These are phyloP conservation scores for Gymnoscelis rufifasciata DNA, from an alignment of 2,888 invertebrate species.

Conservation along the genomic window DNA sequence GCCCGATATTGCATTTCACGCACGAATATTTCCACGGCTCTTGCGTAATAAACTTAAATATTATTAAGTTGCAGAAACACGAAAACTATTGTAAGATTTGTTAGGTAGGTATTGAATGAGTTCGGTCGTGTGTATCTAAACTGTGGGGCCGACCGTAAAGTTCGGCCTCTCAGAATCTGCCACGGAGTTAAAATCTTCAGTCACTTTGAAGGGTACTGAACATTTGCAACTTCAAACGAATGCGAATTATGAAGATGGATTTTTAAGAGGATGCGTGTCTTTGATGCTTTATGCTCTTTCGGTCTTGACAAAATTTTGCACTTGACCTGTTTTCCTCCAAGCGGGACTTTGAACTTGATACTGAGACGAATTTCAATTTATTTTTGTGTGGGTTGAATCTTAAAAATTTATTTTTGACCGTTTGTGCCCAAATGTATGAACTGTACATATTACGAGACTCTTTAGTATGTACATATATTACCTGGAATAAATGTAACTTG, in stretches of 20 bases:
- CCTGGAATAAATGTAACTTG: no score
- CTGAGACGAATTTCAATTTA: background rate
- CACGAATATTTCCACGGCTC: conserved; percentile 15
- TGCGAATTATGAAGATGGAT: background rate
- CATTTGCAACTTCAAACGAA: conserved; percentile 6
- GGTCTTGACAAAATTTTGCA: background rate
- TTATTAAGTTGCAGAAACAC: conserved; percentile 31
- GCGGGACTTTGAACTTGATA: background rate
- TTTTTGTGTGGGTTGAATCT: background rate
- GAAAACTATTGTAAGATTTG: conserved; percentile 42
- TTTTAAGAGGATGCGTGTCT: background rate
- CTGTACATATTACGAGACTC: no score
- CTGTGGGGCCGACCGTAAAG: conserved; percentile 51
- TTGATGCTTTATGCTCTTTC: background rate
- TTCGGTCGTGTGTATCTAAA: conserved; percentile 57
- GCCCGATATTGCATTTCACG: conserved; percentile 31
- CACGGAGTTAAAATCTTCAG: conserved; percentile 39
- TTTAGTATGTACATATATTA: no score
- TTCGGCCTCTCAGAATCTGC: conserved; percentile 34
- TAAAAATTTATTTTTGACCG: no score
- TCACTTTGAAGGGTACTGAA: conserved; percentile 32
- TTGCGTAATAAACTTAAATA: conserved; percentile 28
- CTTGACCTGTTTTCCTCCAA: background rate
- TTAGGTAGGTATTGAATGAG: conserved; percentile 42
- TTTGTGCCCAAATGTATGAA: no score